Percentiles rank a stretch among this genome's conserved stretches.
These are phyloP conservation scores for Apostichopus leukothele DNA, from an alignment of 53 echinoderm and acorn worm genomes.

Conservation along the genomic window DNA sequence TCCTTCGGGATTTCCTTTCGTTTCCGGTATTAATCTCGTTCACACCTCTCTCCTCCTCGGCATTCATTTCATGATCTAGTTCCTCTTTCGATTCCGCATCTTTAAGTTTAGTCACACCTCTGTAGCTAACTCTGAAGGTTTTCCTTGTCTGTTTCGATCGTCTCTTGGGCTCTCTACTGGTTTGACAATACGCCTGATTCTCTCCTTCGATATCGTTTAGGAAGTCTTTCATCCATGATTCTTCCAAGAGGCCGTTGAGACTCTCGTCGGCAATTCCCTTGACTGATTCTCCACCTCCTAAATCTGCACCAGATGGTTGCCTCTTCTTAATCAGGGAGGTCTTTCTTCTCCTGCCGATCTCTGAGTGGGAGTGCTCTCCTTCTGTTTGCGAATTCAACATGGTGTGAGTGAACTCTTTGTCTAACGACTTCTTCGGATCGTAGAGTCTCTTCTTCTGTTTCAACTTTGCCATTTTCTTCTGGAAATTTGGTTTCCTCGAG, in stretches of 20 bases:
- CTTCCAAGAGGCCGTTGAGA: slow-evolving; percentile 32
- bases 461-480: not conserved
- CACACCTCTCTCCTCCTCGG: too few species aligned
- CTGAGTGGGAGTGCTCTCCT: not conserved
- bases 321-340: not conserved
- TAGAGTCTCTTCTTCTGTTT: slow-evolving; percentile 39
- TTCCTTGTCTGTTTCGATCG: not conserved
- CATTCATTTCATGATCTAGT: not conserved
- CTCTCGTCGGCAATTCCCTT: slow-evolving; percentile 19
- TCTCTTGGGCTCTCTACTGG: not conserved
- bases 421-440: slow-evolving; percentile 32
- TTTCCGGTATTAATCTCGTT: not conserved
- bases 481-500: not conserved
- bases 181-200: not conserved
- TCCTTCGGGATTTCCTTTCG: not conserved
- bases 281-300: not conserved
- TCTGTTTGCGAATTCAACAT: not conserved
- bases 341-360: not conserved
- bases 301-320: not conserved
- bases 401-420: slow-evolving; percentile 23
- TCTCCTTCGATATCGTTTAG: slow-evolving; percentile 39
- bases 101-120: not conserved
- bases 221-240: slow-evolving; percentile 42
- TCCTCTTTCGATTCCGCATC: not conserved
- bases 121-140: not conserved